Conservation (phyloP, 2,888 invertebrate genomes). For the Mythimna pallens region DNA sequence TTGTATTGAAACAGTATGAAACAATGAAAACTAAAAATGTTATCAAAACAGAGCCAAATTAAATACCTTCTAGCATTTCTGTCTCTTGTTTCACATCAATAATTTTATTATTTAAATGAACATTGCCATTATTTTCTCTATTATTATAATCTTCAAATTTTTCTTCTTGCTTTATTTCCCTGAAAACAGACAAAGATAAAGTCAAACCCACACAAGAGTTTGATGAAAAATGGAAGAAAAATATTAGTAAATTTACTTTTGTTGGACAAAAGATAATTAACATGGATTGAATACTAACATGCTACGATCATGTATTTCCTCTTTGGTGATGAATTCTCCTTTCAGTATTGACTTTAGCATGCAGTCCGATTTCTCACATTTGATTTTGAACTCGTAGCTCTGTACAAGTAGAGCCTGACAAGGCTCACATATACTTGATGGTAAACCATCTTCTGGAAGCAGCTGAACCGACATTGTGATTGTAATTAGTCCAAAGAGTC, state of each 20-base stretch:
- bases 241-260: constrained; percentile 11
- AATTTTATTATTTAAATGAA: constrained; percentile 41
- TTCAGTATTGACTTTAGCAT: constrained; percentile 76
- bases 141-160: constrained; percentile 16
- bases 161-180: constrained; percentile 42
- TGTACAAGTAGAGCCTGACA: constrained; percentile 77
- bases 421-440: constrained; percentile 74
- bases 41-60: background rate
- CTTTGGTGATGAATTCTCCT: constrained; percentile 67
- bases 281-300: constrained; percentile 56
- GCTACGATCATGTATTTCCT: constrained; percentile 50
- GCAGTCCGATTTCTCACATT: constrained; percentile 82
- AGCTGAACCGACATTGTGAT: constrained; percentile 65
- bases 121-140: constrained; percentile 3
- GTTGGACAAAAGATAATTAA: background rate
- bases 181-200: constrained; percentile 20
- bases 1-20: background rate
- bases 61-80: constrained; percentile 54
- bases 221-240: background rate
- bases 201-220: background rate
- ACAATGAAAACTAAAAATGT: background rate
- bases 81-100: constrained; percentile 47
- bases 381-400: constrained; percentile 83
- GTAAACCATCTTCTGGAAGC: constrained; percentile 70
- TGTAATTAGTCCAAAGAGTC: background rate